A percentile compares a stretch with the other conserved stretches of the same genome.
These are phyloP conservation scores for Andrena praecox DNA, from an alignment of 2,888 invertebrate species.

Conservation along the genomic window DNA sequence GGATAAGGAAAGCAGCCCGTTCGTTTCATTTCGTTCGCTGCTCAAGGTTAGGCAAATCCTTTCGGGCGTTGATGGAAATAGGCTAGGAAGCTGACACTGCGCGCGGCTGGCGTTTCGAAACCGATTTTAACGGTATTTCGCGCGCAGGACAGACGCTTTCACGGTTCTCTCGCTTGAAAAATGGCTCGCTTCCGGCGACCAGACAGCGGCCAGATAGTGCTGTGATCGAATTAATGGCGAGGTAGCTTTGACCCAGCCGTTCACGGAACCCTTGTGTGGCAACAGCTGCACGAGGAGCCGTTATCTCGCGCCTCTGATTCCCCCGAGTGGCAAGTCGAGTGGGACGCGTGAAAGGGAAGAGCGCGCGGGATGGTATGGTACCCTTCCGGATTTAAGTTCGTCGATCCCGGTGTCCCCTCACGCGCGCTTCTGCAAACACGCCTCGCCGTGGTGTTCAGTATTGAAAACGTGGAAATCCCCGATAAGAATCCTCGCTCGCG, in stretches of 20 bases:
- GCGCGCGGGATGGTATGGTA: constrained; percentile 29
- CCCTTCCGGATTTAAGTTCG: constrained; percentile 67
- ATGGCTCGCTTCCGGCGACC: constrained; percentile 18
- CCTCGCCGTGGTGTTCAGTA: constrained; percentile 34
- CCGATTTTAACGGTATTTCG: constrained; percentile 7
- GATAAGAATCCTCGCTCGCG: constrained; percentile 65
- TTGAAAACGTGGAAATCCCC: constrained; percentile 65
- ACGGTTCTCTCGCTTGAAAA: constrained; percentile 34
- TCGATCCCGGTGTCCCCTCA: constrained; percentile 34
- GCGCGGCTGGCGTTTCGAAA: constrained; percentile 11
- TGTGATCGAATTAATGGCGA: constrained; percentile 58
- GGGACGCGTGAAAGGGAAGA: constrained; percentile 50
- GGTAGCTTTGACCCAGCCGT: constrained; percentile 28
- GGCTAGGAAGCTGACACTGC: neutral
- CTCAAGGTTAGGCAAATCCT: constrained; percentile 1
- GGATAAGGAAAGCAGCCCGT: neutral
- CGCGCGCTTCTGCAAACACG: constrained; percentile 63
- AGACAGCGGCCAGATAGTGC: constrained; percentile 20
- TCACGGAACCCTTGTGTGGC: constrained; percentile 56
- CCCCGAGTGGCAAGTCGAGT: constrained; percentile 59
- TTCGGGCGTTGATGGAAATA: neutral
- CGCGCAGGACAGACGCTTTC: constrained; percentile 11
- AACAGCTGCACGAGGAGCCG: constrained; percentile 55
- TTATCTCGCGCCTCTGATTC: constrained; percentile 67
- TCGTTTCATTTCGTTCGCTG: neutral